Base-by-base conservation (phyloP, 2,888 invertebrate species). In the Drosophila imparisetae region DNA sequence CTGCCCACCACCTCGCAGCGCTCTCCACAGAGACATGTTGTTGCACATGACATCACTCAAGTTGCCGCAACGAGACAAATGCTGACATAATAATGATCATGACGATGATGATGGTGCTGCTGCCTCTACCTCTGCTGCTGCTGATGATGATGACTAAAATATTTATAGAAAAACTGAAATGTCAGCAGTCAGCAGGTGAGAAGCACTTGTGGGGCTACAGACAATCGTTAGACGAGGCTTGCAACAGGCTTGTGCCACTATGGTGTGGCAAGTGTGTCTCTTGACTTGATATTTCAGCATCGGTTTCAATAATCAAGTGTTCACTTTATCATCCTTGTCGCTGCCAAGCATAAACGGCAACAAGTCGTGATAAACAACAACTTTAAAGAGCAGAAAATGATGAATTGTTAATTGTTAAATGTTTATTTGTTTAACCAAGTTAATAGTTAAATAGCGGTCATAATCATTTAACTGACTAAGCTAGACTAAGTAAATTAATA, bases 201-300 rank as follows among this genome's bases (percentile, higher is more conserved):
- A 75, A 79, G 75, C 84, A 86, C 84, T 86, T 86, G 82, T 81
- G 69, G 63, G 69, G 84, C 84, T 84, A 84, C 80, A 81, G 68
- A 67, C 82, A 74, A 58, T 21, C 48, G 42, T 67, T 67, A 66
- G 68, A 65, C 65, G 52, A 29, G 11, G 50, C 74, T 76, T 80
- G 74, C 75, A 72, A 59, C 78, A 76, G 60, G 49, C 40, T 50
- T 58, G 48, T 64, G 63, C 52, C 62, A 64, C 74, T 55, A 45
- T 57, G 36, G 18, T 64, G 71, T 71, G 70, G 63, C 62, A 62
- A 74, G 63, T 66, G 53, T 71, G 34, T 24, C 40, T 48, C 72
- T 54, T 53, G 32, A 71, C 66, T 58, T 66, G 53, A 36, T 58
- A 49, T 54, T 75, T 57, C 34, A 48, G 27, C 73, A 69, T 66